Percentiles rank a stretch among this genome's conserved stretches.
Evolutionary conservation across 2,888 invertebrate species (phyloP).

Genomic region (Hybos culiciformis): DNA sequence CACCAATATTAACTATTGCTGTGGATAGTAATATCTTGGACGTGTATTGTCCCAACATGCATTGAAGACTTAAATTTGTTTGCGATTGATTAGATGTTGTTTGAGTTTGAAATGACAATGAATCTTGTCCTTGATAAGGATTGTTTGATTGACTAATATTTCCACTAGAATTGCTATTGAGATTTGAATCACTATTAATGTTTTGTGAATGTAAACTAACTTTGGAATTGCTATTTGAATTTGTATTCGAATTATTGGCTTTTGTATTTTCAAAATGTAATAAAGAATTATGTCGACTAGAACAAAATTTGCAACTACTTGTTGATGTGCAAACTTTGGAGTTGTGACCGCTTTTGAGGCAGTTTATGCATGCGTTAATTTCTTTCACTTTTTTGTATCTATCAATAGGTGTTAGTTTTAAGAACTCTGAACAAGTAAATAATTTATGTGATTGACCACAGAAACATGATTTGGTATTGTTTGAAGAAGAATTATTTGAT

Average conservation of each 20-base stretch:
- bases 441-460: too few relatives aligned
- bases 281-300: slow-evolving; percentile 3
- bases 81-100: too few relatives aligned
- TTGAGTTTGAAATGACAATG: too few relatives aligned
- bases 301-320: slow-evolving; percentile 4
- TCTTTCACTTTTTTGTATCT: slow-evolving; percentile 1
- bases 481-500: too few relatives aligned
- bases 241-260: not conserved
- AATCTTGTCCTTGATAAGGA: too few relatives aligned
- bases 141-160: too few relatives aligned
- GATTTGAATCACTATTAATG: too few relatives aligned
- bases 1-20: not conserved
- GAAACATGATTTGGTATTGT: too few relatives aligned
- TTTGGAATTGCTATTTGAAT: not conserved
- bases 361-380: slow-evolving; percentile 3
- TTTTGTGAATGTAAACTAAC: too few relatives aligned
- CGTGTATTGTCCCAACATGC: too few relatives aligned
- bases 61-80: too few relatives aligned
- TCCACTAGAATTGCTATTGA: too few relatives aligned
- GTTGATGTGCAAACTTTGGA: slow-evolving; percentile 2
- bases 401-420: not conserved
- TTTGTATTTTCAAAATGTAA: not conserved
- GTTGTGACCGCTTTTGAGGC: slow-evolving; percentile 5
- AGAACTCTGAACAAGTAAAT: not conserved
- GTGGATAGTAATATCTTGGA: not conserved